Evolutionary conservation across 1,140 invertebrate genomes (phyloP).

Genomic region (Trissolcus basalis): DNA sequence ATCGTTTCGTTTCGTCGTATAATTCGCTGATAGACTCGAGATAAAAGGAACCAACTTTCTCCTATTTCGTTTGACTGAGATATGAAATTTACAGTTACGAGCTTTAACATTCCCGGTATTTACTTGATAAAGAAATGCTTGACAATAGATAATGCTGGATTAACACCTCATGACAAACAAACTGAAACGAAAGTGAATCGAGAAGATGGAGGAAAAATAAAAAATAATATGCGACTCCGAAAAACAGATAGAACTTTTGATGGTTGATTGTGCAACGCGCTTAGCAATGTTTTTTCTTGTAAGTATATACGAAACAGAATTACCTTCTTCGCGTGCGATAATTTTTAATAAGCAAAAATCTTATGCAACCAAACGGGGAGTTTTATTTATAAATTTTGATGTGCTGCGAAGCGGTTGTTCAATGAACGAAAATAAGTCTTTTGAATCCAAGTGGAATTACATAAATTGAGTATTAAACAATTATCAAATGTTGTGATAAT

Average conservation of each 20-base stretch:
- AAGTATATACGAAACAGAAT: constrained; percentile 3
- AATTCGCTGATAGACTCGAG: constrained; percentile 13
- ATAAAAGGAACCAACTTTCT: constrained; percentile 28
- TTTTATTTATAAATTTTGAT: constrained; percentile 26
- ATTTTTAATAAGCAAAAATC: constrained; percentile 44
- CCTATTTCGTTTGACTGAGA: constrained; percentile 5
- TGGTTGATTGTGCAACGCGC: no score
- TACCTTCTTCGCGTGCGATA: constrained; percentile 31
- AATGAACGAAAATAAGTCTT: constrained; percentile 17
- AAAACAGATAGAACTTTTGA: no score
- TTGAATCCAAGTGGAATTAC: no score
- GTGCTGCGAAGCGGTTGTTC: constrained; percentile 14
- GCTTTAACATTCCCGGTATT: not conserved
- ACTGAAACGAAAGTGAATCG: no score
- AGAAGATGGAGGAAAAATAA: no score
- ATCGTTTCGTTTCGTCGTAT: constrained; percentile 3
- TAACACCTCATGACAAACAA: no score
- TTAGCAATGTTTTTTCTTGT: no score
- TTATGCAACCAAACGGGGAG: constrained; percentile 32
- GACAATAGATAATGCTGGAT: no score
- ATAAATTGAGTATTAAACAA: no score
- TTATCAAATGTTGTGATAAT: no score
- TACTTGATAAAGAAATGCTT: not conserved
- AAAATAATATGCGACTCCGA: no score
- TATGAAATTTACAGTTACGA: constrained; percentile 6